Evolutionary conservation across 2,797 vertebrate genomes (phyloP).

Genomic region (Mormyrus proboscirostris): DNA sequence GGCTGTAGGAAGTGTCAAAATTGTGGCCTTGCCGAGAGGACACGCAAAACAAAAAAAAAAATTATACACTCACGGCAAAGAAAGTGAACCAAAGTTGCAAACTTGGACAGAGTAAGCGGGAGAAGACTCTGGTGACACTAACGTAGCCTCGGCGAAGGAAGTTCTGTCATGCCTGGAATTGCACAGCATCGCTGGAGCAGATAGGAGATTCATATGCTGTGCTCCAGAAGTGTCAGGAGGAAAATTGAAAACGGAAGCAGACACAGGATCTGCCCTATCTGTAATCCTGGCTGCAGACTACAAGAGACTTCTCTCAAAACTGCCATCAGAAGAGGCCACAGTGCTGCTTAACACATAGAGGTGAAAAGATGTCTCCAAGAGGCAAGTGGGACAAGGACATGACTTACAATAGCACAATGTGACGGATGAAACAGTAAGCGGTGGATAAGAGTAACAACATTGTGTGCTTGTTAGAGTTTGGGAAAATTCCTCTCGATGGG

Average conservation of each 20-base stretch:
- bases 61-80: neutral
- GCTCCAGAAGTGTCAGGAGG: neutral
- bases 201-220: neutral
- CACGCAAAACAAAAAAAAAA: neutral
- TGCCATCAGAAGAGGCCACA: neutral
- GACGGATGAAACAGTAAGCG: neutral
- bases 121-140: neutral
- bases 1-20: neutral
- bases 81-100: neutral
- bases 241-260: conserved; percentile 4
- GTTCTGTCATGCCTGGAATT: neutral
- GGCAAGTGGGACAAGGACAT: neutral
- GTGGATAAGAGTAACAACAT: neutral
- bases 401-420: neutral
- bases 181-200: neutral
- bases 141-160: neutral
- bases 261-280: neutral
- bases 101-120: neutral
- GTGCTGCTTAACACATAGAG: neutral
- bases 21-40: neutral
- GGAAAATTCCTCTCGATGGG: neutral
- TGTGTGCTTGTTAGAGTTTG: neutral
- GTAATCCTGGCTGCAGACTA: neutral
- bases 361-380: neutral
- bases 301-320: neutral